Percentiles rank a stretch among this genome's conserved stretches.
phyloP scores from a whole-genome alignment of 2,113 vertebrate species.

The Astatotilapia flaviijosephi region DNA sequence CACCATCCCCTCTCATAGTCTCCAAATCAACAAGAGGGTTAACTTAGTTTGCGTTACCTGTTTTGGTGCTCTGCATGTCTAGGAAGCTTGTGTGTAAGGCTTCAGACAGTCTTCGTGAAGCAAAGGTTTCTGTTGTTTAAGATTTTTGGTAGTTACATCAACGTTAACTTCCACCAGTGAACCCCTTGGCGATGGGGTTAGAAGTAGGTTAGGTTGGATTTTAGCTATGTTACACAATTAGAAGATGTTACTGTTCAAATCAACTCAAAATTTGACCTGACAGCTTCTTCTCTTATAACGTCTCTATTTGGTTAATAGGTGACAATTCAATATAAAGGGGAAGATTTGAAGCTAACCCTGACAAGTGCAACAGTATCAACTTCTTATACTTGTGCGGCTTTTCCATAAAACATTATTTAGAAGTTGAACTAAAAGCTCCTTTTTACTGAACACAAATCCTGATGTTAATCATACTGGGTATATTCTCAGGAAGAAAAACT shows the following conservation, averaged over 20 bases:
- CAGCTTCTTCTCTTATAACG: neutral
- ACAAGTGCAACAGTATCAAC: neutral
- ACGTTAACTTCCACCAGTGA: neutral
- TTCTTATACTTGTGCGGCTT: neutral
- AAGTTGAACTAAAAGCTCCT: neutral
- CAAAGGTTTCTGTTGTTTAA: neutral
- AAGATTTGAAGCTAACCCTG: neutral
- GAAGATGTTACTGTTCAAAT: neutral
- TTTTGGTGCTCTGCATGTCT: neutral
- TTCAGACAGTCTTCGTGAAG: neutral
- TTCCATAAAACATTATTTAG: neutral
- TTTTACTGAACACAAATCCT: neutral
- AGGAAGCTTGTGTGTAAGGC: neutral
- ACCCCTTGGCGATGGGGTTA: neutral
- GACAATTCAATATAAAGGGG: neutral
- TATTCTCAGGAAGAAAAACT: neutral
- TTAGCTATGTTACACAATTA: neutral
- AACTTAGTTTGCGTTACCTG: rapidly evolving
- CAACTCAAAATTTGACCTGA: neutral
- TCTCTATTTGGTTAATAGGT: neutral
- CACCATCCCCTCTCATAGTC: neutral
- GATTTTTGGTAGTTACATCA: neutral
- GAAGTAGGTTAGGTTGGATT: neutral
- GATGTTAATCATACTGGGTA: neutral
- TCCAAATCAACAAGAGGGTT: neutral